Conservation (phyloP, 2,113 vertebrate species). For the Cranoglanis bouderius region DNA sequence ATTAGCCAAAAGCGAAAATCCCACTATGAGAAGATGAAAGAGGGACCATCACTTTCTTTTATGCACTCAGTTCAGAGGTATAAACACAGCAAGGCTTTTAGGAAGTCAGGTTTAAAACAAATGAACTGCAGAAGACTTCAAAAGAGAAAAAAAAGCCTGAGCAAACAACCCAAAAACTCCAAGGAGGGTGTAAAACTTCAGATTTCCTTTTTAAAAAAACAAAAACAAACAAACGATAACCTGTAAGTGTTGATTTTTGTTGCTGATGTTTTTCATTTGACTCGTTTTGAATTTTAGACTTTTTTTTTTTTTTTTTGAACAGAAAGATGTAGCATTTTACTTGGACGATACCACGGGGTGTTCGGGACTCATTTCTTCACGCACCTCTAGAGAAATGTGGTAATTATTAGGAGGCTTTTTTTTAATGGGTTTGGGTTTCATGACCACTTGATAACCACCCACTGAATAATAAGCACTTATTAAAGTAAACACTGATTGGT, state of each 20-base stretch:
- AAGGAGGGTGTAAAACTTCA: neutral
- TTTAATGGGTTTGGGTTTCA: neutral
- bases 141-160: neutral
- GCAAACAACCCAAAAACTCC: slow-evolving; percentile 7
- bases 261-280: neutral
- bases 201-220: neutral
- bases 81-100: neutral
- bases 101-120: neutral
- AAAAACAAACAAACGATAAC: neutral
- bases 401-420: neutral
- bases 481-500: neutral
- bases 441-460: neutral
- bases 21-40: neutral
- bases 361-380: neutral
- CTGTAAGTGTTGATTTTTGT: neutral
- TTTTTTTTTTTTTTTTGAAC: neutral
- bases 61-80: neutral
- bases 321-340: slow-evolving; percentile 14
- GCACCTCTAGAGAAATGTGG: neutral
- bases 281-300: neutral
- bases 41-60: neutral
- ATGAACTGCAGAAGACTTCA: neutral
- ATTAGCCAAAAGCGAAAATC: neutral
- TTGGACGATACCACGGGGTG: neutral
- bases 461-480: slow-evolving; percentile 5